Evolutionary conservation across 2,888 invertebrate genomes (phyloP), one percentile per base, ranked within the genome.

Genomic region (Thumatha senex): DNA sequence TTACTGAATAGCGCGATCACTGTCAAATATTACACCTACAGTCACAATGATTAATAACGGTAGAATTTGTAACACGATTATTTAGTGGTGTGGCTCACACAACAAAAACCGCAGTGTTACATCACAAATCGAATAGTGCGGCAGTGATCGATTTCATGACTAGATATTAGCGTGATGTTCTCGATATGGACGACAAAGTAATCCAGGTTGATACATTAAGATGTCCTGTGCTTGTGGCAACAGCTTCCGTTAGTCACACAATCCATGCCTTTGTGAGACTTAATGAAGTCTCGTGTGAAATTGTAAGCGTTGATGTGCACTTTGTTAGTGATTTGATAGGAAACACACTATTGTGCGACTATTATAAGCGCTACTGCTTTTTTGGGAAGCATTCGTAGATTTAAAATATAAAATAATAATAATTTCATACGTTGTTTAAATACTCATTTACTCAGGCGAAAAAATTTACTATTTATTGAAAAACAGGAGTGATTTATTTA

Each of bases 71-170:
- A 79, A 74, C 69, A 68, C 66, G 70, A 76, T 78, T 77, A 80
- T 79, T 79, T 76, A 76, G 74, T 67, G 71, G 72, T 72, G 67
- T 66, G 40, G 74, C 72, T 72, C 69, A 63, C 62, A 67, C 68
- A 74, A 78, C 72, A 73, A 74, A 70, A 78, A 76, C 63, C 67
- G 58, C 68, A 66, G 67, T 52, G 70, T 84, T 84, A 74, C 82
- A 66, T 81, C 80, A 84, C 65, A 67, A 74, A 66, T 66, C 60
- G 63, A 68, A 58, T 61, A 66, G 74, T 75, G 67, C 63, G 61
- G 61, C 68, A 63, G 65, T 75, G 76, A 82, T 83, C 79, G 79
- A 84, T 82, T 82, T 80, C 71, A 76, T 67, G 72, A 76, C 61
- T 63, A 63, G 66, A 77, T 67, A n/a, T n/a, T n/a, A n/a, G 61